These are phyloP conservation scores for Aricia agestis DNA, from an alignment of 1,140 invertebrate genomes.

Conservation along the genomic window DNA sequence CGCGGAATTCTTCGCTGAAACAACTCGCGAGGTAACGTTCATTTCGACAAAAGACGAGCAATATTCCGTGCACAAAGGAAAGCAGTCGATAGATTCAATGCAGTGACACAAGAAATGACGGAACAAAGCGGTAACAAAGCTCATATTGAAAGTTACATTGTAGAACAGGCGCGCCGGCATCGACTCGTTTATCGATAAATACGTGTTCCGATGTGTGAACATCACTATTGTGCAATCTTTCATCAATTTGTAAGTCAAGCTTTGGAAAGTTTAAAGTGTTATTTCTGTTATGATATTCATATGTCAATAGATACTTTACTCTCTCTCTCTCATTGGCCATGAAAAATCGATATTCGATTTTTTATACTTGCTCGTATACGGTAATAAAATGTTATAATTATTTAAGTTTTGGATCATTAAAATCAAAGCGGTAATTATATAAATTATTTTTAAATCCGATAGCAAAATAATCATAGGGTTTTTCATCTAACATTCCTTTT, in stretches of 20 bases:
- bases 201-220: conserved; percentile 9
- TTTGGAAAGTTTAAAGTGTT: not conserved
- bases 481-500: no score
- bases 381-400: no score
- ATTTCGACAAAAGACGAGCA: conserved; percentile 74
- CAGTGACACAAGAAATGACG: conserved; percentile 73
- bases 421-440: no score
- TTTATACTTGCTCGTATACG: no score
- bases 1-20: conserved; percentile 71
- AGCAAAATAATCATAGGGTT: no score
- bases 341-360: no score
- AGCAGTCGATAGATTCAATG: conserved; percentile 74
- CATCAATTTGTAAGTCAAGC: not conserved
- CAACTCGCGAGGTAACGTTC: conserved; percentile 72
- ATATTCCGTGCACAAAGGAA: conserved; percentile 74
- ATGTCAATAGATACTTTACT: not conserved
- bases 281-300: not conserved
- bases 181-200: conserved; percentile 23
- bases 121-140: conserved; percentile 72
- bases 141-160: conserved; percentile 69
- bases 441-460: no score
- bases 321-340: no score
- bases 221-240: not conserved
- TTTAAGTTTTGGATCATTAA: no score
- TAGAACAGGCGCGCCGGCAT: conserved; percentile 26